Percentiles rank a stretch among this genome's conserved stretches.
phyloP scores from a whole-genome alignment of 2,113 vertebrate genomes.

The Plectropomus leopardus region DNA sequence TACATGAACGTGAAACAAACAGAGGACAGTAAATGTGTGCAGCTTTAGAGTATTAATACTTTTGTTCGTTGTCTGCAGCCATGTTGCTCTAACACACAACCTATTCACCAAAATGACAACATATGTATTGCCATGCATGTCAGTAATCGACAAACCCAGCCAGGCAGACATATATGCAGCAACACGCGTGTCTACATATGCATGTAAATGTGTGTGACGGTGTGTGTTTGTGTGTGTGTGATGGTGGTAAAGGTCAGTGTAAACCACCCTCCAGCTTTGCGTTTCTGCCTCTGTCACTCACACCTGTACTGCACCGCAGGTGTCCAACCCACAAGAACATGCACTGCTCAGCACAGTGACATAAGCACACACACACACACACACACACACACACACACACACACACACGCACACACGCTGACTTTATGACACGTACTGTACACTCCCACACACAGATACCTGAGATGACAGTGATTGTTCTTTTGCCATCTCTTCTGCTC shows the following conservation, averaged over 20 bases:
- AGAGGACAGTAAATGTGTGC: no score
- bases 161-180: not conserved
- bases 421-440: conserved; percentile 15
- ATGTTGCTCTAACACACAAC: no score
- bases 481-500: conserved; percentile 38
- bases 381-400: conserved; percentile 11
- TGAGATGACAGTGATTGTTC: conserved; percentile 51
- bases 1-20: no score
- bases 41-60: no score
- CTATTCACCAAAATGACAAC: conserved; percentile 6
- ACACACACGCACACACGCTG: conserved; percentile 1
- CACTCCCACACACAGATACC: conserved; percentile 23
- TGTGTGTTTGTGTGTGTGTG: conserved; percentile 31
- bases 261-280: conserved; percentile 67
- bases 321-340: conserved; percentile 36
- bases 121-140: not conserved
- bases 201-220: not conserved
- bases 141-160: conserved; percentile 10
- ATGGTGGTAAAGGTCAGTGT: conserved; percentile 69
- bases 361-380: conserved; percentile 15
- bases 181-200: conserved; percentile 26
- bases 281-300: conserved; percentile 68
- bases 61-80: no score
- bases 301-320: conserved; percentile 59
- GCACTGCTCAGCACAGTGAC: not conserved